These are phyloP conservation scores for Harpagifer antarcticus DNA, from an alignment of 2,797 vertebrate genomes.

Conservation along the genomic window DNA sequence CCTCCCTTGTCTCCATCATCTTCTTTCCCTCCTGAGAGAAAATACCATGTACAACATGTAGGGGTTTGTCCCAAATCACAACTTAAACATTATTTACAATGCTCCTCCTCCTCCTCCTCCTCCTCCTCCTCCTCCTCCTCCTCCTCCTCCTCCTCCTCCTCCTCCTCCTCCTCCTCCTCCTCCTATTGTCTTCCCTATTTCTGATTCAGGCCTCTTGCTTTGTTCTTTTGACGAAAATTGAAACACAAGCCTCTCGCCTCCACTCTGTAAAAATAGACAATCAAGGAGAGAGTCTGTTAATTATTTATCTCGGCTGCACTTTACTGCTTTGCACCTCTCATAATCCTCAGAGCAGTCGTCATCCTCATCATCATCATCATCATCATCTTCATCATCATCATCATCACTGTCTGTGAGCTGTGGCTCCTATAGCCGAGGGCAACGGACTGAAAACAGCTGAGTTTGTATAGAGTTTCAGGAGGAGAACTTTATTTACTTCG, in stretches of 20 bases:
- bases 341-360: slow-evolving; percentile 30
- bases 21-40: neutral
- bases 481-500: neutral
- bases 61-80: neutral
- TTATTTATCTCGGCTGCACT: slow-evolving; percentile 54
- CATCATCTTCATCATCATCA: neutral
- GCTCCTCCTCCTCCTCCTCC: neutral
- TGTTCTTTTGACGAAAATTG: slow-evolving; percentile 30
- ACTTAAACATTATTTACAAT: too few species aligned
- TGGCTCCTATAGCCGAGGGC: neutral
- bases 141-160: neutral
- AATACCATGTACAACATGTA: neutral
- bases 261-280: slow-evolving; percentile 49
- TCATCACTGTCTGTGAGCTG: slow-evolving; percentile 1
- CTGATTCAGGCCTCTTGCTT: neutral
- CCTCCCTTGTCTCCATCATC: neutral
- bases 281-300: slow-evolving; percentile 46
- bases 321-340: slow-evolving; percentile 40
- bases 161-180: too few species aligned
- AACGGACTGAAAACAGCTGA: too few species aligned
- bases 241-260: slow-evolving; percentile 34
- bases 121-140: too few species aligned
- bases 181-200: neutral
- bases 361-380: slow-evolving; percentile 14
- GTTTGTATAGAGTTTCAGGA: neutral